Evolutionary conservation across 1,140 invertebrate species (phyloP).

Genomic region (Drosophila sproati): DNA sequence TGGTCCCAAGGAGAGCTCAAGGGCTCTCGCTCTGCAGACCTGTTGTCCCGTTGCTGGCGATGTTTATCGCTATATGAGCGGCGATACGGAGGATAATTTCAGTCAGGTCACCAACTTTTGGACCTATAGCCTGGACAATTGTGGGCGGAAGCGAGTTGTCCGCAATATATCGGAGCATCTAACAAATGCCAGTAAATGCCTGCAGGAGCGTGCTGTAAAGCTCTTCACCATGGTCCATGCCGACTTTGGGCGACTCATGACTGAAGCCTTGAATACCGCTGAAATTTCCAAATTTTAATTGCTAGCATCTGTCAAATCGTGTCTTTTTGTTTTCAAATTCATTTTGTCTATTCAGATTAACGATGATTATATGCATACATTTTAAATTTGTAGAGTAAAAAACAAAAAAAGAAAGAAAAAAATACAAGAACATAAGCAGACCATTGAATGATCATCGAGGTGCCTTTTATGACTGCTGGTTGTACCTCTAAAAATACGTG

Average conservation of each 20-base stretch:
- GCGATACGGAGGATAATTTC: constrained; percentile 94
- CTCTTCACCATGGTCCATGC: constrained; percentile 89
- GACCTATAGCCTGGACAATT: constrained; percentile 90
- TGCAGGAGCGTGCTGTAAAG: constrained; percentile 92
- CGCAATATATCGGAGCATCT: constrained; percentile 93
- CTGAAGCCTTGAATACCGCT: constrained; percentile 87
- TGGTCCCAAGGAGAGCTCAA: constrained; percentile 87
- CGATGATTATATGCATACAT: too few species aligned
- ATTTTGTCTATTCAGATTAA: too few species aligned
- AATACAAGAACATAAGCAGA: too few species aligned
- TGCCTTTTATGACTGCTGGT: too few species aligned
- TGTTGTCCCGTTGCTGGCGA: constrained; percentile 86
- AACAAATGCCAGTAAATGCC: constrained; percentile 91
- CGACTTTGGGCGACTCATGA: constrained; percentile 88
- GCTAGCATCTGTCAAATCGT: too few species aligned
- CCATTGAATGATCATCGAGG: too few species aligned
- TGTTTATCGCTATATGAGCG: constrained; percentile 90
- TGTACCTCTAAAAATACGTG: too few species aligned
- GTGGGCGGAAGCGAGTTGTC: constrained; percentile 89
- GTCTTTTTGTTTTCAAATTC: too few species aligned
- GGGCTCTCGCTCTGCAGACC: constrained; percentile 58
- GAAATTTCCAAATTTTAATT: constrained; percentile 86
- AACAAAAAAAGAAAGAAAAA: too few species aligned
- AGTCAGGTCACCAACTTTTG: constrained; percentile 93
- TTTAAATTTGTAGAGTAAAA: too few species aligned